Base-by-base conservation (phyloP, 2,888 invertebrate genomes). In the Phoenoteleia sp. region DNA sequence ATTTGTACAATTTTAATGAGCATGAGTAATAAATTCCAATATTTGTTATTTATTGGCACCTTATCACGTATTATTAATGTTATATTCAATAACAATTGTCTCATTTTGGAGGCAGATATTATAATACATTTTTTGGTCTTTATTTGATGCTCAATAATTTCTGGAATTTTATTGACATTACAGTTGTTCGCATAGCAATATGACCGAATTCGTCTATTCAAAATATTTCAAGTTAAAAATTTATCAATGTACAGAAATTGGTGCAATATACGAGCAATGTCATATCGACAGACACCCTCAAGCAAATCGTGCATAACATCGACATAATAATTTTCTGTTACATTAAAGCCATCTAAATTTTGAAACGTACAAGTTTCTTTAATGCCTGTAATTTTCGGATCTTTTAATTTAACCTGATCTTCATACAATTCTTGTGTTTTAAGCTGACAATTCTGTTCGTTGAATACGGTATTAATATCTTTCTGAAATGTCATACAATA, bases 321-420 rank as follows among this genome's bases (percentile, higher is more conserved):
- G 27, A 86, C 81, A n/a, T n/a, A n/a, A n/a, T n/a, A n/a, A 75
- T 87, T 87, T 36, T 75, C 42, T 36, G 62, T 76, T 47, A 39
- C 60, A 42, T 67, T 23, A 33, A 67, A 89, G 87, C 56, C 84
- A 52, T 17, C 47, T 19, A 87, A 11, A 9, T 45, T 36, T 21
- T 83, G 45, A 29, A 80, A 87, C 23, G 81, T 47, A 54, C 85
- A 84, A 7, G 64, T 3, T 27, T 71, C 62, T 58, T 67, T 64
- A n/a, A 86, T 71, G n/a, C 86, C 84, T 25, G 77, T 76, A 13
- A 36, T 36, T n/a, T 1, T 9, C 19, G 25, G 6, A 33, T 33
- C 11, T 33, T 33, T 5, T 33, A 33, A 11, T 33, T 33, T 11
- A 33, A 11, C 11, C 5, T 33, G 11, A 33, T 33, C 11, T 33